phyloP scores from a whole-genome alignment of 1,140 invertebrate species.

The Bombus sibiricus region DNA sequence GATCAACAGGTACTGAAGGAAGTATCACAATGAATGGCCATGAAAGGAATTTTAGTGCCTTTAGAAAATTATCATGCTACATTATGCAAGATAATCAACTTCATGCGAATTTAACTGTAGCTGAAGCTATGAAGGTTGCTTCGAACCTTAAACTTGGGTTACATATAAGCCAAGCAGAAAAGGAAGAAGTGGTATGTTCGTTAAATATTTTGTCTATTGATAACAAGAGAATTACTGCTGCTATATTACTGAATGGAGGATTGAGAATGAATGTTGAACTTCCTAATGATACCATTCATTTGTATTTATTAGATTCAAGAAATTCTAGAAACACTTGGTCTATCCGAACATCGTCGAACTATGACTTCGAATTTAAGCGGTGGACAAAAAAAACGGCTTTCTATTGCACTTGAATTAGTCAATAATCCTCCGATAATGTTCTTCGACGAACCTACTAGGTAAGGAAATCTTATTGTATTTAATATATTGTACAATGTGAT shows the following conservation, averaged over 20 bases:
- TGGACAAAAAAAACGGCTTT: slow-evolving; percentile 97
- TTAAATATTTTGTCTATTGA: neutral
- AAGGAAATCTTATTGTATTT: slow-evolving; percentile 23
- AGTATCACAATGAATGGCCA: slow-evolving; percentile 93
- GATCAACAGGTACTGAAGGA: slow-evolving; percentile 89
- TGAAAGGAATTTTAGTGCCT: slow-evolving; percentile 93
- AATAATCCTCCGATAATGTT: slow-evolving; percentile 99
- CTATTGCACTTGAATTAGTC: slow-evolving; percentile 97
- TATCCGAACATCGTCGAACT: slow-evolving; percentile 93
- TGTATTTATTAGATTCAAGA: slow-evolving; percentile 89
- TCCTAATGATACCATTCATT: neutral
- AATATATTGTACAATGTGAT: neutral
- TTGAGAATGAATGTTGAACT: neutral
- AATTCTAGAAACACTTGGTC: slow-evolving; percentile 94
- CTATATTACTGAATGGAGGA: neutral
- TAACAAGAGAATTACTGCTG: too few relatives aligned
- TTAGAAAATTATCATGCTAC: slow-evolving; percentile 97
- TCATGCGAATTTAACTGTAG: slow-evolving; percentile 95
- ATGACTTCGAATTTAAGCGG: slow-evolving; percentile 96
- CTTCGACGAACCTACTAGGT: slow-evolving; percentile 98
- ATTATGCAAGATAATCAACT: slow-evolving; percentile 99
- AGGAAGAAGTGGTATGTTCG: slow-evolving; percentile 91
- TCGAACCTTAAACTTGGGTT: slow-evolving; percentile 94
- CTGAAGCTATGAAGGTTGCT: slow-evolving; percentile 96
- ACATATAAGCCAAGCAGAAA: slow-evolving; percentile 87